Conservation (phyloP, 2,113 vertebrate genomes). For the Onychostoma macrolepis region DNA sequence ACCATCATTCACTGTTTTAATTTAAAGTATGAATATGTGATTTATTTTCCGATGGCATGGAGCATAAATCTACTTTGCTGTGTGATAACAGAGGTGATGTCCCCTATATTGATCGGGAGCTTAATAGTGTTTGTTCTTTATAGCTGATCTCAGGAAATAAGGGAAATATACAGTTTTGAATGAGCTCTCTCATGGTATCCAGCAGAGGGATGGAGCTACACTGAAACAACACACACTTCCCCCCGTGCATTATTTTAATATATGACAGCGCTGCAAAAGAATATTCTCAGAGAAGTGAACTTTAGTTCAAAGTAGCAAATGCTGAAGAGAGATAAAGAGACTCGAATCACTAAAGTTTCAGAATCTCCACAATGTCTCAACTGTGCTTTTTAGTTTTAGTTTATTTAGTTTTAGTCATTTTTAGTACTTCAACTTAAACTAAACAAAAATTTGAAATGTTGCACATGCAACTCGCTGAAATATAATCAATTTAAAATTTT, state of each 20-base stretch:
- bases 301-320: not conserved
- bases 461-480: too few species aligned
- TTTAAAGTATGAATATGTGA: conserved; percentile 83
- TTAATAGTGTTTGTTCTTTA: conserved; percentile 84
- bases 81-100: conserved; percentile 73
- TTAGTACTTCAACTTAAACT: too few species aligned
- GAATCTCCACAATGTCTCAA: too few species aligned
- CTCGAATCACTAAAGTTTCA: not conserved
- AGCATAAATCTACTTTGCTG: conserved; percentile 78
- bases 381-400: too few species aligned
- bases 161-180: conserved; percentile 76
- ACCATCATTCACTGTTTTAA: conserved; percentile 80
- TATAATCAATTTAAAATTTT: too few species aligned
- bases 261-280: not conserved
- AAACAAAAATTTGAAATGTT: too few species aligned
- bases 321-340: not conserved
- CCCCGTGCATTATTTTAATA: conserved; percentile 4
- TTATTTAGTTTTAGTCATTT: too few species aligned
- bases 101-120: conserved; percentile 78
- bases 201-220: conserved; percentile 15
- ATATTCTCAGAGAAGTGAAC: not conserved
- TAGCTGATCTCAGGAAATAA: conserved; percentile 82
- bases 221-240: not conserved
- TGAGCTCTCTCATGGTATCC: conserved; percentile 64
- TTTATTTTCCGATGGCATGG: conserved; percentile 74